Conservation (phyloP, 2,113 vertebrate species). For the Cephalopholis sonnerati region DNA sequence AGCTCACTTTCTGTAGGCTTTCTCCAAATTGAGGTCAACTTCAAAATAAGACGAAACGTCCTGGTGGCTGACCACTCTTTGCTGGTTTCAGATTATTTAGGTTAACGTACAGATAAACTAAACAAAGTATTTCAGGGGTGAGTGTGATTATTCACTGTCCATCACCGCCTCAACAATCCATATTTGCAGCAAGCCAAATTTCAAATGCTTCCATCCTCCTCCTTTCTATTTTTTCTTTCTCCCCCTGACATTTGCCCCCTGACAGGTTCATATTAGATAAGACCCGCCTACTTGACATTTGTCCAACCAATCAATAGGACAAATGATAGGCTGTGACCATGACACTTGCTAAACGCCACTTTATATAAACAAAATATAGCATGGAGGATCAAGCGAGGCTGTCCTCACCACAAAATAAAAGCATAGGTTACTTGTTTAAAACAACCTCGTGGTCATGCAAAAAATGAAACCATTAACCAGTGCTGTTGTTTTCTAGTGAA, state of each 20-base stretch:
- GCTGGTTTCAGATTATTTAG: neutral
- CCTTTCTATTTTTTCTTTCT: neutral
- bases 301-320: neutral
- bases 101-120: neutral
- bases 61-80: no score
- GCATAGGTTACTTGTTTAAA: neutral
- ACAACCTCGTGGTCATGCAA: neutral
- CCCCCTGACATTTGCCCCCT: neutral
- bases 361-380: neutral
- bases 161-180: neutral
- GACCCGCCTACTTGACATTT: neutral
- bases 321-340: slow-evolving; percentile 6
- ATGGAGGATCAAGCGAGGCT: neutral
- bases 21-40: neutral
- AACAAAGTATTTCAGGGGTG: neutral
- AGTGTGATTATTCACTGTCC: neutral
- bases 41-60: neutral
- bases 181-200: neutral
- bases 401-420: neutral
- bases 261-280: neutral
- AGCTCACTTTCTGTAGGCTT: neutral
- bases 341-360: neutral
- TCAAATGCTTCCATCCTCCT: neutral
- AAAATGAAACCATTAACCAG: neutral
- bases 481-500: neutral